These are phyloP conservation scores for Enteromius mattozi DNA, from an alignment of 2,797 vertebrate species.

Conservation along the genomic window DNA sequence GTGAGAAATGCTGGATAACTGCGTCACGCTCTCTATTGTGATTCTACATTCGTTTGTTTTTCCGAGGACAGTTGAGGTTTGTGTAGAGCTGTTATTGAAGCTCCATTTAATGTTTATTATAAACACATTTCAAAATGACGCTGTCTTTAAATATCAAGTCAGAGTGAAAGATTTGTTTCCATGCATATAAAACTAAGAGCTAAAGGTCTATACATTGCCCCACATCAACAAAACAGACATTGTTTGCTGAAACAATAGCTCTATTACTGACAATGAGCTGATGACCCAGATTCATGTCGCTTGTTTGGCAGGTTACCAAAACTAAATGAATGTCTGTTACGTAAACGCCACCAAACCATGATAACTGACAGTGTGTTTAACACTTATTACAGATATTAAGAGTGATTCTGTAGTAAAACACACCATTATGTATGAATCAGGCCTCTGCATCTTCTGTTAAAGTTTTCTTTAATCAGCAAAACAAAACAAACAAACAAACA, in stretches of 20 bases:
- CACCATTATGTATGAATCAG: not conserved
- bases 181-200: not conserved
- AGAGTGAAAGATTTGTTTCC: not conserved
- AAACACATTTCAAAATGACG: not conserved
- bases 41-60: not conserved
- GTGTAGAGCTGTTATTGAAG: not conserved
- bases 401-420: not conserved
- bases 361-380: not conserved
- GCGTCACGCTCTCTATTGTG: not conserved
- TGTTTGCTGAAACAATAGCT: constrained; percentile 40
- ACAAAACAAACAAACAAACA: not conserved
- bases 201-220: not conserved
- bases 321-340: constrained; percentile 40
- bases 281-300: constrained; percentile 72
- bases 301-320: constrained; percentile 72
- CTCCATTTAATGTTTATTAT: not conserved
- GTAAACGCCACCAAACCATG: constrained; percentile 6
- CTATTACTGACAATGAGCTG: constrained; percentile 57
- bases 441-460: not conserved
- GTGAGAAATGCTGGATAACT: not conserved
- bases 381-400: not conserved
- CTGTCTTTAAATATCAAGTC: not conserved
- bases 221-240: not conserved
- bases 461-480: not conserved
- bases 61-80: not conserved